Evolutionary conservation across 2,888 invertebrate species (phyloP).

Genomic region (Cephus rjabovi): DNA sequence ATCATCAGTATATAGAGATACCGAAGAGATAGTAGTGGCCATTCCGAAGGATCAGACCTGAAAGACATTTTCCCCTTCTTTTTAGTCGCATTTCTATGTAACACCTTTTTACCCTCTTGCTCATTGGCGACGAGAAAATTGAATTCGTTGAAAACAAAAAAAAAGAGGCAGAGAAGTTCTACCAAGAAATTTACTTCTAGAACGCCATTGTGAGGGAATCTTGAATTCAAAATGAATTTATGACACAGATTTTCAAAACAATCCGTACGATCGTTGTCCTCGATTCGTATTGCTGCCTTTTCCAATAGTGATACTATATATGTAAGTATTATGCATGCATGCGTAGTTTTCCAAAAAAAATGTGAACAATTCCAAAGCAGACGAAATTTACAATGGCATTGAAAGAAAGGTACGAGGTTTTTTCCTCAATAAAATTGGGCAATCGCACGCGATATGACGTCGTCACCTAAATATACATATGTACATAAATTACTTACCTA

Average conservation of each 20-base stretch:
- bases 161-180: background rate
- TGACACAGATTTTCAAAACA: background rate
- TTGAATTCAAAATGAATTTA: background rate
- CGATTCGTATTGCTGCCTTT: background rate
- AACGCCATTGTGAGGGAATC: background rate
- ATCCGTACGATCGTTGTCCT: background rate
- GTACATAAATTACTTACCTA: background rate
- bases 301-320: background rate
- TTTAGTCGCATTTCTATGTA: background rate
- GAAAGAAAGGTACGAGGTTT: background rate
- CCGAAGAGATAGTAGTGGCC: background rate
- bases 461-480: background rate
- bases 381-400: background rate
- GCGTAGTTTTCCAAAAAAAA: background rate
- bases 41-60: background rate
- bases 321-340: background rate
- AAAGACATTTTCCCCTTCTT: background rate
- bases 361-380: background rate
- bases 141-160: background rate
- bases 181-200: background rate
- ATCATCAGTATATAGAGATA: background rate
- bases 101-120: background rate
- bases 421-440: background rate
- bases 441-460: background rate
- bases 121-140: background rate